These are phyloP conservation scores for Ispidina lecontei DNA, from an alignment of 2,797 vertebrate genomes.

Conservation along the genomic window DNA sequence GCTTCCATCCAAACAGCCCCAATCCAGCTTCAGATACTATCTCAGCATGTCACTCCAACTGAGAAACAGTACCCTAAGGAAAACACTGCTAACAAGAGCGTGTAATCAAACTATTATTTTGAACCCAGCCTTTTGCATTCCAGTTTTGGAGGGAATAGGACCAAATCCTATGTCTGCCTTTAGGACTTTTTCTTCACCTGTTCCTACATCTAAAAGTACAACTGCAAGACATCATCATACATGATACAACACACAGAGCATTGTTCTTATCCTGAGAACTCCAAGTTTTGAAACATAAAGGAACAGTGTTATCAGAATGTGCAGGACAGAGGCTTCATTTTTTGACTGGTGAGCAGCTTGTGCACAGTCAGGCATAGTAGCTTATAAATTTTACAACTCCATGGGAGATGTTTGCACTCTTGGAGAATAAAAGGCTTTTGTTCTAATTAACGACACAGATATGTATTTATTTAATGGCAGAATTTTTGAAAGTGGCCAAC, in stretches of 20 bases:
- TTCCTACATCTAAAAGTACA: not conserved
- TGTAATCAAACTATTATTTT: not conserved
- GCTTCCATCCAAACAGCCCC: not conserved
- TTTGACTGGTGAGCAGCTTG: not conserved
- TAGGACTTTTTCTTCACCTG: not conserved
- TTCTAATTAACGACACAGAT: not conserved
- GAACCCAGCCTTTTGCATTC: not conserved
- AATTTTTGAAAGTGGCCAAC: not conserved
- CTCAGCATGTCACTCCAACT: not conserved
- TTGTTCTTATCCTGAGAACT: not conserved
- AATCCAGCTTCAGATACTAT: conserved; percentile 2
- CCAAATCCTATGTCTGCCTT: not conserved
- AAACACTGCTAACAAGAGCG: not conserved
- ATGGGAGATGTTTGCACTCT: not conserved
- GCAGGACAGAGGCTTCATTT: not conserved
- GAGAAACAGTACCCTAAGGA: not conserved
- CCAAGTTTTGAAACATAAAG: not conserved
- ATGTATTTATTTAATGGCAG: not conserved
- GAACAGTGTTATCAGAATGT: not conserved
- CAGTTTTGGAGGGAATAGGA: not conserved
- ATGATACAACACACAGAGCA: not conserved
- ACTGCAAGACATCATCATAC: not conserved
- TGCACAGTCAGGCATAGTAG: not conserved
- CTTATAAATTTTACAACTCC: not conserved
- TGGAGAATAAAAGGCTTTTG: not conserved